Percentiles rank a stretch among this genome's conserved stretches.
Conservation (phyloP, 2,888 invertebrate species). For the Ormyrus pomaceus region DNA sequence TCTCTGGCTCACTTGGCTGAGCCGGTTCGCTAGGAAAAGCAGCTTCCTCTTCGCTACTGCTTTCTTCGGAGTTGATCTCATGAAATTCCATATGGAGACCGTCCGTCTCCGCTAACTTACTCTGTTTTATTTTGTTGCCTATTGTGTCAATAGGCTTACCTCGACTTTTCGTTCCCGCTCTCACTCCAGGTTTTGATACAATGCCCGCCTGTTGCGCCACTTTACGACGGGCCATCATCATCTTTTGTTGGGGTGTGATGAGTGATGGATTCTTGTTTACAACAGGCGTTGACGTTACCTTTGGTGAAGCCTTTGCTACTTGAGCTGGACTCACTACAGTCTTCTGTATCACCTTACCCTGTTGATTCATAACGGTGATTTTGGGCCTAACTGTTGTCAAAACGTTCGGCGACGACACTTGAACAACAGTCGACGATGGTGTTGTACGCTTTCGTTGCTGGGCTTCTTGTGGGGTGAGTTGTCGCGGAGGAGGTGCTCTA, state of each 20-base stretch:
- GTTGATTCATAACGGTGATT: conserved; percentile 63
- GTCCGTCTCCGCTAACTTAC: conserved; percentile 73
- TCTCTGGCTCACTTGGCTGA: conserved; percentile 78
- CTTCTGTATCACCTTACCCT: conserved; percentile 65
- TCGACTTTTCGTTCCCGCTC: background rate
- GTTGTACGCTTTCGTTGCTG: conserved; percentile 57
- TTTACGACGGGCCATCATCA: conserved; percentile 72
- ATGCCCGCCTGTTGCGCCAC: conserved; percentile 72
- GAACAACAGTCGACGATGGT: conserved; percentile 55
- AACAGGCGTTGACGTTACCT: conserved; percentile 57
- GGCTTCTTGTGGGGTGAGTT: conserved; percentile 56
- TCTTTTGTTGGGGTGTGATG: conserved; percentile 71
- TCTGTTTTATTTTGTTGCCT: conserved; percentile 71
- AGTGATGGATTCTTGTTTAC: conserved; percentile 67
- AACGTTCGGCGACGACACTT: conserved; percentile 59
- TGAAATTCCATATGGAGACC: conserved; percentile 76
- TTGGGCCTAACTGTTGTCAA: conserved; percentile 67
- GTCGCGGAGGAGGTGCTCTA: conserved; percentile 64
- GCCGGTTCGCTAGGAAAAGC: conserved; percentile 76
- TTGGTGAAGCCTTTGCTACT: conserved; percentile 56
- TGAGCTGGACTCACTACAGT: conserved; percentile 60
- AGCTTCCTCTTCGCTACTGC: conserved; percentile 80
- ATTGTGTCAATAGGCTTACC: conserved; percentile 55
- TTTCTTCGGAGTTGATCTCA: conserved; percentile 75
- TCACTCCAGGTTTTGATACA: conserved; percentile 59